Conservation (phyloP, 2,797 vertebrate species). For the Ispidina picta region DNA sequence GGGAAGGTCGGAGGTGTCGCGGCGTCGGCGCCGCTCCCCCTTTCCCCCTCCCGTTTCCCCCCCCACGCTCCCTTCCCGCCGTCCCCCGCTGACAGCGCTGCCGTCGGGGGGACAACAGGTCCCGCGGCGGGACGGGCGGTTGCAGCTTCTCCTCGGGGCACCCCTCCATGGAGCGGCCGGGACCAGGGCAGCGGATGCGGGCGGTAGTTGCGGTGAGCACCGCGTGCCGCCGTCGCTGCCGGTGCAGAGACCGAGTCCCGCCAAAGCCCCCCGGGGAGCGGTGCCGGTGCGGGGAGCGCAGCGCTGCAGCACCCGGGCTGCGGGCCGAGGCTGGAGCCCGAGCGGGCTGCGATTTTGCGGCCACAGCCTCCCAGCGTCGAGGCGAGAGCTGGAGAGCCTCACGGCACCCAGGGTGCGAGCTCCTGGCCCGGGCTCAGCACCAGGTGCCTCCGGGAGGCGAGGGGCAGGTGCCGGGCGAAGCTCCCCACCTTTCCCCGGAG, state of each 20-base stretch:
- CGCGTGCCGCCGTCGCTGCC: not conserved
- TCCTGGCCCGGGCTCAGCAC: not conserved
- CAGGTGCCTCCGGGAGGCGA: not conserved
- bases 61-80: too few species aligned
- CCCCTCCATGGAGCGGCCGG: not conserved
- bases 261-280: too few species aligned
- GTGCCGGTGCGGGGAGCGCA: accelerated
- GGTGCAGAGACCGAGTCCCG: accelerated
- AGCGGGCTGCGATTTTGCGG: not conserved
- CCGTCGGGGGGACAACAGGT: constrained; percentile 1
- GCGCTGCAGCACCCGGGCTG: not conserved
- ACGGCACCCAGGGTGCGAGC: not conserved
- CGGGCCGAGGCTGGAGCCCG: not conserved
- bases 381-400: not conserved
- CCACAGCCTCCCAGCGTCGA: accelerated
- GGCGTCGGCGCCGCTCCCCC: not conserved
- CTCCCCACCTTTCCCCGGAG: not conserved
- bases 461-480: not conserved
- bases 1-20: not conserved
- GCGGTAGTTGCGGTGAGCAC: not conserved
- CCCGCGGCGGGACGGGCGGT: not conserved
- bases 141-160: not conserved
- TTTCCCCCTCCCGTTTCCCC: too few species aligned
- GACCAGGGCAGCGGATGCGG: not conserved
- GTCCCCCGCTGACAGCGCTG: not conserved